These are phyloP conservation scores for Sebastes reedi DNA, from an alignment of 2,797 vertebrate genomes.

Conservation along the genomic window DNA sequence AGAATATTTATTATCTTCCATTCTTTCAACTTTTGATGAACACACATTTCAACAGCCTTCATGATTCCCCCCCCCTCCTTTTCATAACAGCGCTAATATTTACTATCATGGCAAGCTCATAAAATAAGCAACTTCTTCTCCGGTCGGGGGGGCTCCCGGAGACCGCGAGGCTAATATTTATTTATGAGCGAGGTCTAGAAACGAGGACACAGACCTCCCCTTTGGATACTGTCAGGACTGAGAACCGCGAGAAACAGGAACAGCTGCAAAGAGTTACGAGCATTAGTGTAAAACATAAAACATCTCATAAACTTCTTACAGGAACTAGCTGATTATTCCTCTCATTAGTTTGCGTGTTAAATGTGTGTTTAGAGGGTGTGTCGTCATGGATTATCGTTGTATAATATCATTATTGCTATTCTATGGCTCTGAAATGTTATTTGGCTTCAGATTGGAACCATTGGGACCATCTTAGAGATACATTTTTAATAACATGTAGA, in stretches of 20 bases:
- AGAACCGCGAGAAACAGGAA: slow-evolving; percentile 36
- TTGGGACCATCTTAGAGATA: slow-evolving; percentile 42
- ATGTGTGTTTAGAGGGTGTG: slow-evolving; percentile 42
- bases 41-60: slow-evolving; percentile 24
- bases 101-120: slow-evolving; percentile 45
- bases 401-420: slow-evolving; percentile 35
- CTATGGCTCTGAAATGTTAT: slow-evolving; percentile 43
- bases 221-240: slow-evolving; percentile 67
- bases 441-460: slow-evolving; percentile 42
- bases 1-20: slow-evolving; percentile 33
- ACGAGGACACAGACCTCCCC: slow-evolving; percentile 63
- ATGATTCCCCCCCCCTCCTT: not conserved
- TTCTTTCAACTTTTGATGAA: slow-evolving; percentile 46
- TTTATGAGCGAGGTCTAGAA: slow-evolving; percentile 68
- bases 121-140: slow-evolving; percentile 44
- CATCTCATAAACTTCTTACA: slow-evolving; percentile 57
- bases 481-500: slow-evolving; percentile 34
- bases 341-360: slow-evolving; percentile 60
- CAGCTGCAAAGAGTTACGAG: slow-evolving; percentile 44
- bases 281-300: slow-evolving; percentile 46
- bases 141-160: slow-evolving; percentile 9
- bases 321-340: slow-evolving; percentile 61
- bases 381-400: slow-evolving; percentile 23
- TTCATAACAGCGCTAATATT: slow-evolving; percentile 52
- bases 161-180: slow-evolving; percentile 63